Evolutionary conservation across 2,797 vertebrate species (phyloP).

Genomic region (Oryzias sinensis): DNA sequence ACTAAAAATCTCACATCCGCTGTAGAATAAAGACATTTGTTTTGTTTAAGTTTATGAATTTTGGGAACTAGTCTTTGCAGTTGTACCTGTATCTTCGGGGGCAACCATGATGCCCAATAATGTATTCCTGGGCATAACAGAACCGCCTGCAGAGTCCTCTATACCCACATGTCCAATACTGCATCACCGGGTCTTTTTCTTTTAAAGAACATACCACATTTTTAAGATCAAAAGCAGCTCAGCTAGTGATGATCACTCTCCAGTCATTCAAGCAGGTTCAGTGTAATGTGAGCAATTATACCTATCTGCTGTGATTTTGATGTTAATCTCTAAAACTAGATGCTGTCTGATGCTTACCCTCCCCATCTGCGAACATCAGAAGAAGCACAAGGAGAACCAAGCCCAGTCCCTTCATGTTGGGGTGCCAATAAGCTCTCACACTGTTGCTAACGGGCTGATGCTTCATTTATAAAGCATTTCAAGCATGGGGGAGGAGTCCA

Average conservation of each 20-base stretch:
- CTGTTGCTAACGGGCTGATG: conserved; percentile 55
- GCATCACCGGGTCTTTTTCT: conserved; percentile 63
- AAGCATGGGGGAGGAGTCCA: conserved; percentile 69
- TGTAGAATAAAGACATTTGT: neutral
- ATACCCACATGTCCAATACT: conserved; percentile 72
- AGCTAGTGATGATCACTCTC: neutral
- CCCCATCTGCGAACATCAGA: conserved; percentile 68
- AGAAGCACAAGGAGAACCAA: conserved; percentile 73
- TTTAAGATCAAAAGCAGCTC: neutral
- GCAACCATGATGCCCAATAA: conserved; percentile 73
- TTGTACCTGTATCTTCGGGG: conserved; percentile 75
- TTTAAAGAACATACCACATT: conserved; percentile 4
- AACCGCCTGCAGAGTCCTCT: conserved; percentile 78
- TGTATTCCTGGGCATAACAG: conserved; percentile 77
- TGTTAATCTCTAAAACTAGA: no score
- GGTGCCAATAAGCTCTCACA: conserved; percentile 58
- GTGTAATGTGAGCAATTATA: no score
- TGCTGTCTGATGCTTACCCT: conserved; percentile 64
- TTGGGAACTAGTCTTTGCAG: neutral
- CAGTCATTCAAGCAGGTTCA: no score
- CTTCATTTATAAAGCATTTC: conserved; percentile 77
- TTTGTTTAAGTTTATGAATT: neutral
- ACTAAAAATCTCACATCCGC: neutral
- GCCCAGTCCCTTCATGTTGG: conserved; percentile 73
- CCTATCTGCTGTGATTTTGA: no score